phyloP scores from a whole-genome alignment of 2,888 invertebrate species.

The Rhagium mordax region DNA sequence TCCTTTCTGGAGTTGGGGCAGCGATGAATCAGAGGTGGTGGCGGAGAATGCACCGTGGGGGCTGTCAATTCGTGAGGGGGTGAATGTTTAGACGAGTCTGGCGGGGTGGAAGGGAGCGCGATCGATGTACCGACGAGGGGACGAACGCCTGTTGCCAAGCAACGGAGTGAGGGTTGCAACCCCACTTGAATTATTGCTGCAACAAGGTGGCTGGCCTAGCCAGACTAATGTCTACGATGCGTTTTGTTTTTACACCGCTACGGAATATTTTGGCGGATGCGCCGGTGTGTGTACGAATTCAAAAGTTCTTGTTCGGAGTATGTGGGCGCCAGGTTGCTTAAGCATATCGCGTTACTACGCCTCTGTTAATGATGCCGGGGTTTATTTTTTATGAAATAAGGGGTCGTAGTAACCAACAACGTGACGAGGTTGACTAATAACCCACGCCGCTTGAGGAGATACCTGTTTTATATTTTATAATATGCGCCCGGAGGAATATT shows the following conservation, averaged over 20 bases:
- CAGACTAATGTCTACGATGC: slow-evolving; percentile 47
- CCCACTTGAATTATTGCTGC: slow-evolving; percentile 71
- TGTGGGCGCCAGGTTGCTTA: background rate
- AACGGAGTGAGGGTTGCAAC: slow-evolving; percentile 71
- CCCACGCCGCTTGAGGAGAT: too few species aligned
- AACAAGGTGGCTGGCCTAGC: slow-evolving; percentile 64
- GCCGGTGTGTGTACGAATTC: background rate
- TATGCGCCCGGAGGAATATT: too few species aligned
- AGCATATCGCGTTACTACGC: background rate
- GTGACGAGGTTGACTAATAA: background rate
- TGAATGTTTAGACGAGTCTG: slow-evolving; percentile 65
- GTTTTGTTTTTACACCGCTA: slow-evolving; percentile 30
- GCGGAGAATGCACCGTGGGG: slow-evolving; percentile 58
- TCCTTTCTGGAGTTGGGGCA: slow-evolving; percentile 34
- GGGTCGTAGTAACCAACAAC: background rate
- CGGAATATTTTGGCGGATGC: background rate
- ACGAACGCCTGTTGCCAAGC: slow-evolving; percentile 70
- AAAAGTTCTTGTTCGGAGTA: background rate
- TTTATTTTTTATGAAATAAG: background rate
- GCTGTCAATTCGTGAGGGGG: slow-evolving; percentile 68
- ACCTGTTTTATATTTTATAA: too few species aligned
- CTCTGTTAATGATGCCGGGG: background rate
- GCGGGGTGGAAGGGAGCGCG: slow-evolving; percentile 71
- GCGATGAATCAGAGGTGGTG: slow-evolving; percentile 60
- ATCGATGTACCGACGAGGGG: slow-evolving; percentile 68